Evolutionary conservation across 2,888 invertebrate genomes (phyloP), one percentile per base, ranked within the genome.

Genomic region (Pyralis farinalis): DNA sequence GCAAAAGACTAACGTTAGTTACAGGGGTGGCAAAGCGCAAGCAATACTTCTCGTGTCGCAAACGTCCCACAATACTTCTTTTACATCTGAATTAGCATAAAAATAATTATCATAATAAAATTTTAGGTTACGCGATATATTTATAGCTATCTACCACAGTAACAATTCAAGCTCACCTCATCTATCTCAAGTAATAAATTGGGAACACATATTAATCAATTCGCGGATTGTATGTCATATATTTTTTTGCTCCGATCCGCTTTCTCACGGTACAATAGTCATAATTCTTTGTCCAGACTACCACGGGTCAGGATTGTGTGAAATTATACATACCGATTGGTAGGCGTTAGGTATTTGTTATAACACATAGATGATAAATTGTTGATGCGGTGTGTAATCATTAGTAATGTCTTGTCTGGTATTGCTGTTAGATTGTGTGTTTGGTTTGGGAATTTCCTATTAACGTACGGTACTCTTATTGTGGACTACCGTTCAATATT

Each of bases 221-320:
- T 12, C 9, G 6, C 16, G 16, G 32, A 32, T 32, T 20, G 16
- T 32, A 32, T 32, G 32, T 32, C 32, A 32, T 16, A 20, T 16
- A 32, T n/a, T 12, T 32, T 32, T 32, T 32, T 32, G 32, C 32
- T 25, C 3, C 25, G 16, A 20, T 32, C 12, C n/a, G 12, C 32
- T 32, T 32, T 32, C 32, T 32, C 32, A 32, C 32, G 32, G 32
- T 32, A 16, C 32, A n/a, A 9, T 20, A 20, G 32, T 12, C 16
- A 32, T 32, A 32, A 20, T 20, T 32, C 32, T 32, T 32, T 32
- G 32, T 32, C 32, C 16, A 4, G n/a, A 12, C n/a, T 32, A 16
- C 16, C 12, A 20, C n/a, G 32, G 32, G 32, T 20, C 16, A 20
- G n/a, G 16, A 32, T 20, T 20, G 16, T 16, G 32, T 32, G 32